Evolutionary conservation across 2,797 vertebrate species (phyloP).

Genomic region (Sebastes ruberrimus): DNA sequence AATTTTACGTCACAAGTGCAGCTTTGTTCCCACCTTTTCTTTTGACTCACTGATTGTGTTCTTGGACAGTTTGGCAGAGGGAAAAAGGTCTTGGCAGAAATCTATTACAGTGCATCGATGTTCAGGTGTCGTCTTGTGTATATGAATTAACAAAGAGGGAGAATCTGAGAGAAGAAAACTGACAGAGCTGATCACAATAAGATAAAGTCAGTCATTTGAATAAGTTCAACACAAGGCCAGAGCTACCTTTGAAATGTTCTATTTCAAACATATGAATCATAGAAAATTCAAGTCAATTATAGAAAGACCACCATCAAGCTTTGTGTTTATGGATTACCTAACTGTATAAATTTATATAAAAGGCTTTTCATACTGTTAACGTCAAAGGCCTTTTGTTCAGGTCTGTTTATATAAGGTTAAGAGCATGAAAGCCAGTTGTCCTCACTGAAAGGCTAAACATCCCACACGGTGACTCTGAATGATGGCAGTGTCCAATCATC

Average conservation of each 20-base stretch:
- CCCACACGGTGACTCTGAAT: constrained; percentile 11
- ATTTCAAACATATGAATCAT: not conserved
- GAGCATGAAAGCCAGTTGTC: constrained; percentile 14
- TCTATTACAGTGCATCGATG: not conserved
- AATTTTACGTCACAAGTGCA: not conserved
- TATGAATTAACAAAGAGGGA: constrained; percentile 2
- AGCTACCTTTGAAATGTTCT: not conserved
- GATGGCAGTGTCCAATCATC: constrained; percentile 26
- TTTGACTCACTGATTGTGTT: constrained; percentile 2
- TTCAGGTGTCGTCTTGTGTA: not conserved
- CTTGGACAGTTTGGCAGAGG: constrained; percentile 8
- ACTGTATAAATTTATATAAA: not conserved
- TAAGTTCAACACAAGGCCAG: not conserved
- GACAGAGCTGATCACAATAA: not conserved
- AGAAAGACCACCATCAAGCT: not conserved
- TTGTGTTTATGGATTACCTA: not conserved
- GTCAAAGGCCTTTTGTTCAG: constrained; percentile 3
- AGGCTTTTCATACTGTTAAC: not conserved
- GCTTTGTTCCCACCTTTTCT: not conserved
- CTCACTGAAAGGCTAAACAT: constrained; percentile 22
- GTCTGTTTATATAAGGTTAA: constrained; percentile 15
- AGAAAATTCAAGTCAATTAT: not conserved
- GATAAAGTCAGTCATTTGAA: not conserved
- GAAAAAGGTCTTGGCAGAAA: constrained; percentile 16
- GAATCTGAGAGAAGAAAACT: not conserved